Evolutionary conservation across 2,888 invertebrate species (phyloP).

Genomic region (Bellardia bayeri): DNA sequence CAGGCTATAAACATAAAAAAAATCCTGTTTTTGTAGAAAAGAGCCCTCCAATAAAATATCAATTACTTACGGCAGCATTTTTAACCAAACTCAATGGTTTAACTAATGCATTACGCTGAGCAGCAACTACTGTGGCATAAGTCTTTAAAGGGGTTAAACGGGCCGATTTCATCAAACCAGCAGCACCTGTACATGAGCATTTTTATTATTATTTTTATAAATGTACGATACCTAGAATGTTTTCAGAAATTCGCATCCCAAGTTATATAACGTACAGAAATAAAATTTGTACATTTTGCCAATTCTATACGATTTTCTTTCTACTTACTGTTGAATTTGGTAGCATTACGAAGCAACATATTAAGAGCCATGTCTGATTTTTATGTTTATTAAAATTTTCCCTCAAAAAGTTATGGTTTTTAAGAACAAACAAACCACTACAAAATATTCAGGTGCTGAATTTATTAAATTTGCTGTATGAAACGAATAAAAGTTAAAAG

Average conservation of each 20-base stretch:
- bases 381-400: not conserved
- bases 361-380: constrained; percentile 77
- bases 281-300: constrained; percentile 11
- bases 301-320: constrained; percentile 21
- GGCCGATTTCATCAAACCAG: constrained; percentile 76
- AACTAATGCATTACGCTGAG: constrained; percentile 74
- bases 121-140: constrained; percentile 77
- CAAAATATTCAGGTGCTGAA: not conserved
- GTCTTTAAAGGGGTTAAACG: constrained; percentile 79
- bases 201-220: constrained; percentile 20
- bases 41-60: not conserved
- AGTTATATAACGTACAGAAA: constrained; percentile 79
- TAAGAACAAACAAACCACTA: constrained; percentile 13
- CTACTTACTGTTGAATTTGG: constrained; percentile 79
- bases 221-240: not conserved
- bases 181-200: constrained; percentile 44
- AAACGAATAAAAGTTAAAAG: constrained; percentile 36
- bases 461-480: not conserved
- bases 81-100: constrained; percentile 77
- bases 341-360: constrained; percentile 78
- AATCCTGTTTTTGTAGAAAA: not conserved
- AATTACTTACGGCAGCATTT: constrained; percentile 76
- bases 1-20: constrained; percentile 43
- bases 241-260: constrained; percentile 34
- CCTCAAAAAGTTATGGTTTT: constrained; percentile 26